Conservation (phyloP, 1,140 invertebrate species). For the Chymomyza costata region DNA sequence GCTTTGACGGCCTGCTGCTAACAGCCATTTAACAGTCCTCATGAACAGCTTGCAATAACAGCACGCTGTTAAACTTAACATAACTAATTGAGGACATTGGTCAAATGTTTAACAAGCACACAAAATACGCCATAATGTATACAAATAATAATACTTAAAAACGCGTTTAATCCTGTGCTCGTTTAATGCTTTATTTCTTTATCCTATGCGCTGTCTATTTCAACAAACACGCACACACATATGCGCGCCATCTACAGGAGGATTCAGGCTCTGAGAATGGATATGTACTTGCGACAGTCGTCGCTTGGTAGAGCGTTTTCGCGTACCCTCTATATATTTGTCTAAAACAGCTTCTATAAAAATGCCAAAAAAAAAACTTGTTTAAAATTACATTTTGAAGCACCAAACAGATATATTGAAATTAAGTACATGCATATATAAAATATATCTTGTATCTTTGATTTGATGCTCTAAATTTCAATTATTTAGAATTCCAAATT, state of each 20-base stretch:
- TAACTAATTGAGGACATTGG: no score
- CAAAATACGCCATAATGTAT: no score
- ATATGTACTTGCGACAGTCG: slow-evolving; percentile 77
- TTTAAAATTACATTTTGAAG: slow-evolving; percentile 44
- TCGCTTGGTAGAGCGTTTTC: slow-evolving; percentile 76
- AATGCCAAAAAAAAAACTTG: slow-evolving; percentile 39
- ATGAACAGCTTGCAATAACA: no score
- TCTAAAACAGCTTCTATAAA: slow-evolving; percentile 40
- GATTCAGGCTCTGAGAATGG: slow-evolving; percentile 76
- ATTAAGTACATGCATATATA: no score
- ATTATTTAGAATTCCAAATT: slow-evolving; percentile 41
- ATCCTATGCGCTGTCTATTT: no score
- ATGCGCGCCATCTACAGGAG: slow-evolving; percentile 49
- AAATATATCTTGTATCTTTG: slow-evolving; percentile 19
- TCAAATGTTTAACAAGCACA: no score
- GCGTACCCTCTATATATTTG: slow-evolving; percentile 4
- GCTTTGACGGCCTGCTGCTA: slow-evolving; percentile 16
- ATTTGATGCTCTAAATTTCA: slow-evolving; percentile 1
- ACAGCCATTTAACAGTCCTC: no score
- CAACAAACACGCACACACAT: slow-evolving; percentile 24
- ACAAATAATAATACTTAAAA: no score
- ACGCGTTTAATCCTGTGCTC: slow-evolving; percentile 57
- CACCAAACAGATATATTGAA: no score
- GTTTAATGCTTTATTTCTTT: slow-evolving; percentile 51
- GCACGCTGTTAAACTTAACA: no score